Conservation (phyloP, 2,113 vertebrate genomes). For the Solea senegalensis region DNA sequence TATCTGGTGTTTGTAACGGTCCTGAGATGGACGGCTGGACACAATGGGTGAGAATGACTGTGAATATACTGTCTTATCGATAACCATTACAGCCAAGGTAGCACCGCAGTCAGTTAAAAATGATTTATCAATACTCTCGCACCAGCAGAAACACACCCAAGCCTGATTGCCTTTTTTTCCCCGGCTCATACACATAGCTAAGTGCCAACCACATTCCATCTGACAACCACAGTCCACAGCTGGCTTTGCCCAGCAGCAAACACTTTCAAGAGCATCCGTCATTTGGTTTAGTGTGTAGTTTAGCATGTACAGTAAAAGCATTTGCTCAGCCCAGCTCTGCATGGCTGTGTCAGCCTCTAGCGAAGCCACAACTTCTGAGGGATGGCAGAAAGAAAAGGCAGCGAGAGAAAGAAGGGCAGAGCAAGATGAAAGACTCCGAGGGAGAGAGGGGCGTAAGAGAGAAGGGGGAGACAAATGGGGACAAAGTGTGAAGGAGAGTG, state of each 20-base stretch:
- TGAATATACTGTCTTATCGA: constrained; percentile 72
- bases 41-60: constrained; percentile 68
- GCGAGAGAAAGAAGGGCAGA: constrained; percentile 30
- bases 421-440: constrained; percentile 32
- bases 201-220: constrained; percentile 45
- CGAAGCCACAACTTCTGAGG: constrained; percentile 69
- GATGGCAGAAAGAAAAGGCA: constrained; percentile 47
- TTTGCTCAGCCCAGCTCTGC: constrained; percentile 67
- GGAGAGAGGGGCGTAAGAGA: constrained; percentile 6
- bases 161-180: constrained; percentile 52
- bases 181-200: constrained; percentile 36
- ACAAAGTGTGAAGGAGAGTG: constrained; percentile 72
- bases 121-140: constrained; percentile 74
- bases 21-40: constrained; percentile 37
- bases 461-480: constrained; percentile 60
- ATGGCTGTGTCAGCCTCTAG: constrained; percentile 67
- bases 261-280: constrained; percentile 67
- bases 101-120: constrained; percentile 73
- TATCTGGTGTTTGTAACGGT: constrained; percentile 42
- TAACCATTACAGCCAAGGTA: constrained; percentile 71
- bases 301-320: constrained; percentile 73
- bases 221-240: constrained; percentile 67
- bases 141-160: constrained; percentile 49
- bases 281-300: constrained; percentile 65
- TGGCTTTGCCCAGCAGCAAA: constrained; percentile 61